Evolutionary conservation across 2,113 vertebrate species (phyloP).

Genomic region (Phaetusa simplex): DNA sequence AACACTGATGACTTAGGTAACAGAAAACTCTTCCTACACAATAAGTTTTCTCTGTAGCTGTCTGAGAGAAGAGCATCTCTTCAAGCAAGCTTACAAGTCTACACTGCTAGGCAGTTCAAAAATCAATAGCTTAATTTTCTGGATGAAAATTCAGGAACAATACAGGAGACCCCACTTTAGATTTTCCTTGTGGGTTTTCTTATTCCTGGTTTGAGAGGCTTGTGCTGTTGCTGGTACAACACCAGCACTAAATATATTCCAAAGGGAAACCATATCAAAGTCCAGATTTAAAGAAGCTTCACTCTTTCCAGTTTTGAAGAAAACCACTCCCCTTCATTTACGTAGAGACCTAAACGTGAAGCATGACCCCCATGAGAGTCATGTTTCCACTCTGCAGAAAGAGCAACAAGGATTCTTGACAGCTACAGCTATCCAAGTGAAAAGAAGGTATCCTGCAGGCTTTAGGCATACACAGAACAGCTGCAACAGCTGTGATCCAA

Average conservation of each 20-base stretch:
- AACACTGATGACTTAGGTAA: not conserved
- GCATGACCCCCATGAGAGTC: not conserved
- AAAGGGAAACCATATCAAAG: not conserved
- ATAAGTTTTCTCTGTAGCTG: not conserved
- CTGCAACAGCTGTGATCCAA: not conserved
- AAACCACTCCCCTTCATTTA: not conserved
- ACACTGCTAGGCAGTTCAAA: not conserved
- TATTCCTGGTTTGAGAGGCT: not conserved
- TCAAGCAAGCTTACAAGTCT: not conserved
- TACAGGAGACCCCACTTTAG: not conserved
- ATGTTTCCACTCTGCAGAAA: not conserved
- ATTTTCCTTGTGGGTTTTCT: not conserved
- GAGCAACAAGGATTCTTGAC: not conserved
- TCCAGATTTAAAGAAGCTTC: not conserved
- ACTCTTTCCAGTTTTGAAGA: not conserved
- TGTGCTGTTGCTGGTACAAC: not conserved
- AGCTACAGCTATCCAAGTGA: not conserved
- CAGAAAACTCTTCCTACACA: not conserved
- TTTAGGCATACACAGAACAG: not conserved
- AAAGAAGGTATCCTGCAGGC: not conserved
- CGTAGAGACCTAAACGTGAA: not conserved
- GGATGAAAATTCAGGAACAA: not conserved
- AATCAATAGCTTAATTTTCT: not conserved
- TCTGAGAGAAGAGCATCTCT: not conserved
- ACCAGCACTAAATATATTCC: not conserved